A percentile compares a stretch with the other conserved stretches of the same genome.
Conservation (phyloP, 2,797 vertebrate species). For the Arnoldichthys spilopterus region DNA sequence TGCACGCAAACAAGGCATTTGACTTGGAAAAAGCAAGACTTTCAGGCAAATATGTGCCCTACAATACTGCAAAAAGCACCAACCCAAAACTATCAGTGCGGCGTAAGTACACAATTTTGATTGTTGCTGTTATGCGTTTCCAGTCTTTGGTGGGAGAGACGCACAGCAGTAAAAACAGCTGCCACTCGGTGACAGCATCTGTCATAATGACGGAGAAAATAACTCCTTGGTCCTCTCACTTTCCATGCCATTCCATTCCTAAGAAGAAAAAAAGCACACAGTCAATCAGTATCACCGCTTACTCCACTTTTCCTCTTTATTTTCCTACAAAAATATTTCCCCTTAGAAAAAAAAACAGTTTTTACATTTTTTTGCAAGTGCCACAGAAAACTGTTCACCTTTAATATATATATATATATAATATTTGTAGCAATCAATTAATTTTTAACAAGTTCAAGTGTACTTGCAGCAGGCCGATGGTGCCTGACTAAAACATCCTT, state of each 20-base stretch:
- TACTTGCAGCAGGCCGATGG: slow-evolving; percentile 44
- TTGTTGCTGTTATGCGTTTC: slow-evolving; percentile 22
- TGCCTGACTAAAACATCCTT: slow-evolving; percentile 30
- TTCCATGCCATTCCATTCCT: slow-evolving; percentile 28
- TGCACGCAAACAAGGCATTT: not conserved
- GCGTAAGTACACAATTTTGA: slow-evolving; percentile 46
- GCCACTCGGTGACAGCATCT: slow-evolving; percentile 53
- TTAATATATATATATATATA: slow-evolving; percentile 77
- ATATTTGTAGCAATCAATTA: slow-evolving; percentile 70
- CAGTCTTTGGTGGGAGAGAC: not conserved
- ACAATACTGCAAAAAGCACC: slow-evolving; percentile 1
- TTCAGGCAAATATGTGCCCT: not conserved
- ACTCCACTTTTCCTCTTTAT: slow-evolving; percentile 63
- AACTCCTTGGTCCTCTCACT: slow-evolving; percentile 36
- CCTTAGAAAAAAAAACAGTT: slow-evolving; percentile 71
- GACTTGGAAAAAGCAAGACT: not conserved
- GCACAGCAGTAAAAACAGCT: slow-evolving; percentile 39
- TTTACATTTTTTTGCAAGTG: slow-evolving; percentile 69
- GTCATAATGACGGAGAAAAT: slow-evolving; percentile 40
- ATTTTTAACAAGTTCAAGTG: slow-evolving; percentile 59
- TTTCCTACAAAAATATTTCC: slow-evolving; percentile 87
- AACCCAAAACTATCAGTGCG: slow-evolving; percentile 30
- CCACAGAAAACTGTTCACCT: slow-evolving; percentile 62
- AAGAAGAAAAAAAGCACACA: slow-evolving; percentile 16
- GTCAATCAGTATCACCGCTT: slow-evolving; percentile 1